A percentile compares a stretch with the other conserved stretches of the same genome.
phyloP scores from a whole-genome alignment of 2,797 vertebrate genomes.

The Channa striata region DNA sequence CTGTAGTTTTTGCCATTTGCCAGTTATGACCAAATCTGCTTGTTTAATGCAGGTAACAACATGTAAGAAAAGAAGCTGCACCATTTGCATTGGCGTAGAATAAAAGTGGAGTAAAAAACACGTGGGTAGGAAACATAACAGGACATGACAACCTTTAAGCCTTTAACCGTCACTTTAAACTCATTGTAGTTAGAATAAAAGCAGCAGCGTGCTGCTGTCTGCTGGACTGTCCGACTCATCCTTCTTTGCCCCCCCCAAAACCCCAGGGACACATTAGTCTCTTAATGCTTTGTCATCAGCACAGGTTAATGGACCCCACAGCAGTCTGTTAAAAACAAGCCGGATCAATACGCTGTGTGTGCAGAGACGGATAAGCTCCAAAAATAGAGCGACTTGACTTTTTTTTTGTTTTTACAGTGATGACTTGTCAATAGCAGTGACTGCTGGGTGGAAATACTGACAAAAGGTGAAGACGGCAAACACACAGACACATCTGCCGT shows the following conservation, averaged over 20 bases:
- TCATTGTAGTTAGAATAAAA: constrained; percentile 25
- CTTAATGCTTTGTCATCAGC: constrained; percentile 85
- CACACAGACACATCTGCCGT: background rate
- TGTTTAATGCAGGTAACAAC: too few species aligned
- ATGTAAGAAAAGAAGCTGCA: too few species aligned
- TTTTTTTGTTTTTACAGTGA: constrained; percentile 5
- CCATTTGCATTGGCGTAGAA: too few species aligned
- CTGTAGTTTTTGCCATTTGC: too few species aligned
- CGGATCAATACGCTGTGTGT: constrained; percentile 79
- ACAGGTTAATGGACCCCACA: constrained; percentile 84
- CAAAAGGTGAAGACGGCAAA: constrained; percentile 1
- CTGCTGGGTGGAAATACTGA: constrained; percentile 16
- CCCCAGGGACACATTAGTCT: constrained; percentile 78
- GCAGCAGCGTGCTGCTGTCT: constrained; percentile 34
- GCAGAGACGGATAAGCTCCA: constrained; percentile 57
- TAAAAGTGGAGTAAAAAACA: too few species aligned
- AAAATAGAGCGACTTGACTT: constrained; percentile 54
- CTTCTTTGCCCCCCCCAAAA: constrained; percentile 57
- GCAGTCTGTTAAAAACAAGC: constrained; percentile 79
- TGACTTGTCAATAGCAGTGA: constrained; percentile 32
- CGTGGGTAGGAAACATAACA: too few species aligned
- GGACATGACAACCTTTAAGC: background rate
- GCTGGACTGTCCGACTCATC: constrained; percentile 62
- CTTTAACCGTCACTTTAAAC: constrained; percentile 14
- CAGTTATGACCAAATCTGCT: too few species aligned